Conservation (phyloP, 2,888 invertebrate genomes). For the Tiliacea citrago region DNA sequence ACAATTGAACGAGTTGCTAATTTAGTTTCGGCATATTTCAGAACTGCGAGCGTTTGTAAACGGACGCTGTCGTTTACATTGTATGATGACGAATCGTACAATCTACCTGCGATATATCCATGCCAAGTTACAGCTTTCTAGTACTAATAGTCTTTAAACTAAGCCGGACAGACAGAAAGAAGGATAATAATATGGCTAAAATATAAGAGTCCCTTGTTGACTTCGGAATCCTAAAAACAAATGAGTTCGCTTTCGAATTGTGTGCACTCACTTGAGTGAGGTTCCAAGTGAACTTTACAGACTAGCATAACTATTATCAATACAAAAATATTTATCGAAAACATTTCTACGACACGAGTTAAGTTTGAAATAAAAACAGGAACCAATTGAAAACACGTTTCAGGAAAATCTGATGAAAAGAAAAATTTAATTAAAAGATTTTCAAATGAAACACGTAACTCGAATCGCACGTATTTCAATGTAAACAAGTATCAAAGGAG, state of each 20-base stretch:
- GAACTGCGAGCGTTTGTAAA: too few relatives aligned
- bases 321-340: background rate
- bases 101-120: too few relatives aligned
- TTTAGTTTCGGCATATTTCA: too few relatives aligned
- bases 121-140: too few relatives aligned
- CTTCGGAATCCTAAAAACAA: too few relatives aligned
- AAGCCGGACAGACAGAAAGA: too few relatives aligned
- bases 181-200: too few relatives aligned
- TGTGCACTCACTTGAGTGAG: slow-evolving; percentile 8
- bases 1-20: too few relatives aligned
- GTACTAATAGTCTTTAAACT: too few relatives aligned
- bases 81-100: too few relatives aligned
- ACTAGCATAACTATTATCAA: background rate
- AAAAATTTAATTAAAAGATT: background rate
- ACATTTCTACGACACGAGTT: background rate
- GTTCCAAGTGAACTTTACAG: background rate
- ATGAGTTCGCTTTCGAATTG: background rate
- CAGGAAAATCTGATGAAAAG: background rate
- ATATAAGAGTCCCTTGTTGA: too few relatives aligned
- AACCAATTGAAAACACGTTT: slow-evolving; percentile 5
- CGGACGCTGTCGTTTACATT: too few relatives aligned
- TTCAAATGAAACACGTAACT: slow-evolving; percentile 4
- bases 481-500: background rate
- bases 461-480: background rate
- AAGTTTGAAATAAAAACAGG: background rate